These are phyloP conservation scores for Intellagama lesueurii DNA, from an alignment of 2,797 vertebrate species.

Conservation along the genomic window DNA sequence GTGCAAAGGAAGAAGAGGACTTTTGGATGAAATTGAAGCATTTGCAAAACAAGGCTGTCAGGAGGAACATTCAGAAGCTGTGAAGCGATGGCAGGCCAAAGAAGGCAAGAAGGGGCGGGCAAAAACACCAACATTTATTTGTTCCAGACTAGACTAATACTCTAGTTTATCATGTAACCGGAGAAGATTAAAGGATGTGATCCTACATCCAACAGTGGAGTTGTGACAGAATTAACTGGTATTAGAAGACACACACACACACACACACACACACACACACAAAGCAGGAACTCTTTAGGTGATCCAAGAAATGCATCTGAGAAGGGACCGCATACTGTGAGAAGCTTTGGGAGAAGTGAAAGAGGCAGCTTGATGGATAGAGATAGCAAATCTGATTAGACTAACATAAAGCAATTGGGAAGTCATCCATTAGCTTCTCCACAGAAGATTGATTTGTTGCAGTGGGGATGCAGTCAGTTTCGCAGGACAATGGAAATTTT, in stretches of 20 bases:
- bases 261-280: too few species aligned
- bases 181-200: not conserved
- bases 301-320: slow-evolving; percentile 12
- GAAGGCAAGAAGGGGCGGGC: not conserved
- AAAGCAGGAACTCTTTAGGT: not conserved
- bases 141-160: not conserved
- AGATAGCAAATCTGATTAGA: slow-evolving; percentile 33
- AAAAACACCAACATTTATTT: not conserved
- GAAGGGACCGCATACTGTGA: not conserved
- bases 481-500: slow-evolving; percentile 5
- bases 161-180: not conserved
- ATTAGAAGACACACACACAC: too few species aligned
- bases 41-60: not conserved
- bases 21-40: not conserved
- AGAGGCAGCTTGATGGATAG: slow-evolving; percentile 17
- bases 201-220: not conserved
- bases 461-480: not conserved
- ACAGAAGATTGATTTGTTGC: slow-evolving; percentile 19
- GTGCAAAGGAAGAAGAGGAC: not conserved
- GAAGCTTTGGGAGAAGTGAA: slow-evolving; percentile 5
- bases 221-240: not conserved
- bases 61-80: not conserved
- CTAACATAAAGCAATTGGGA: slow-evolving; percentile 28
- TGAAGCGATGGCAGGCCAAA: not conserved
- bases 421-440: slow-evolving; percentile 19